Conservation (phyloP, 92 coral and sea anemone genomes). For the Anthopleura xanthogrammica region DNA sequence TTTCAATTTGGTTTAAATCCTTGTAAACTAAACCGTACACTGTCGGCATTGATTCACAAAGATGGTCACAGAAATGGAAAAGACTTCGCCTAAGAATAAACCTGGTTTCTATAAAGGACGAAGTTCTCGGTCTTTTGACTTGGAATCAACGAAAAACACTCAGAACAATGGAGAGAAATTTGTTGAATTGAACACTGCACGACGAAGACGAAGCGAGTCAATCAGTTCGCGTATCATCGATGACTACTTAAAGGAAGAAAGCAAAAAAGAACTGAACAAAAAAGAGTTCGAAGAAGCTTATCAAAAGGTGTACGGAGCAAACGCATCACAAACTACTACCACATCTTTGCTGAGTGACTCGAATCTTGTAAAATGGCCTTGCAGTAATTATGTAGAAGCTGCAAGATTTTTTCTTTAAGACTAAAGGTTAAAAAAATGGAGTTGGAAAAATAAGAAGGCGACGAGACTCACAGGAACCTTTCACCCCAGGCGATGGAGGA, state of each 20-base stretch:
- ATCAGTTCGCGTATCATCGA: constrained; percentile 26
- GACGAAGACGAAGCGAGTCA: constrained; percentile 20
- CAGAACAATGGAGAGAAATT: neutral
- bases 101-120: constrained; percentile 11
- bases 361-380: constrained; percentile 24
- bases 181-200: neutral
- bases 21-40: neutral
- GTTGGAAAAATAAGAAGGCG: no score
- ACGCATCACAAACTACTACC: constrained; percentile 12
- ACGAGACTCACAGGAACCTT: no score
- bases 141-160: neutral
- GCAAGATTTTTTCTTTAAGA: constrained; percentile 27
- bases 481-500: neutral
- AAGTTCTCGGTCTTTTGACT: constrained; percentile 18
- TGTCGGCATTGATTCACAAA: neutral
- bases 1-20: neutral
- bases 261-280: constrained; percentile 13
- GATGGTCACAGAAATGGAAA: constrained; percentile 8
- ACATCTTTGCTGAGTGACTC: constrained; percentile 1
- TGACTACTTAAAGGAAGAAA: constrained; percentile 22
- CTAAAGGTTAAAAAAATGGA: no score
- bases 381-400: constrained; percentile 23
- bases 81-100: neutral
- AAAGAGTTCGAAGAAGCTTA: constrained; percentile 33
- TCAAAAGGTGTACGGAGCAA: constrained; percentile 35